These are phyloP conservation scores for Pediacus dermestoides DNA, from an alignment of 2,888 invertebrate species.

Conservation along the genomic window DNA sequence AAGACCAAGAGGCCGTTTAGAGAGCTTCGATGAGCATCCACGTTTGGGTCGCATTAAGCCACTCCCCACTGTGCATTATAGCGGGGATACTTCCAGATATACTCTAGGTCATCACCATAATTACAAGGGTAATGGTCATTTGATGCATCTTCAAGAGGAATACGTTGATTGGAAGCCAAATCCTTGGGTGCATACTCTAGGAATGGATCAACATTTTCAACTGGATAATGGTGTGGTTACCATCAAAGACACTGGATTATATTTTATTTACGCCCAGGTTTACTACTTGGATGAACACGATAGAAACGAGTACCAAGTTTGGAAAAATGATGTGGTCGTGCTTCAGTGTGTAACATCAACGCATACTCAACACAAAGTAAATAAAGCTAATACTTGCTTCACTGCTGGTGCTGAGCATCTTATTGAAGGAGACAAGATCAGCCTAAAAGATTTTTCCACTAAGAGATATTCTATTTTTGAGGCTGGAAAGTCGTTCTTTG, in stretches of 20 bases:
- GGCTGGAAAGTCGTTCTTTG: slow-evolving; percentile 78
- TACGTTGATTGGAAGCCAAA: slow-evolving; percentile 67
- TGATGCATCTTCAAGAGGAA: slow-evolving; percentile 60
- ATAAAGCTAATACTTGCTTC: slow-evolving; percentile 71
- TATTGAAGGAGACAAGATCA: slow-evolving; percentile 62
- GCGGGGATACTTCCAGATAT: slow-evolving; percentile 61
- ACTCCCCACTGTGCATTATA: slow-evolving; percentile 60
- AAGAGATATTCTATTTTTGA: slow-evolving; percentile 67
- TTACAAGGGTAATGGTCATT: slow-evolving; percentile 65
- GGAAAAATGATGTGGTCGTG: slow-evolving; percentile 61
- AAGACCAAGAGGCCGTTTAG: slow-evolving; percentile 11
- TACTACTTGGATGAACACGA: slow-evolving; percentile 77
- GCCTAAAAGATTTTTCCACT: slow-evolving; percentile 67
- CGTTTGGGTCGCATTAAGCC: slow-evolving; percentile 42
- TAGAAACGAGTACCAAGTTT: slow-evolving; percentile 70
- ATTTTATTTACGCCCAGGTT: slow-evolving; percentile 74
- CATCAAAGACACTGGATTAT: slow-evolving; percentile 68
- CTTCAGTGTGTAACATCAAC: slow-evolving; percentile 69
- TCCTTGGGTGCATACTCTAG: slow-evolving; percentile 60
- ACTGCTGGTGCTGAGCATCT: slow-evolving; percentile 66
- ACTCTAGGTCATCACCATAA: slow-evolving; percentile 55
- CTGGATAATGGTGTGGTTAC: slow-evolving; percentile 63
- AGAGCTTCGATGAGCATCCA: slow-evolving; percentile 23
- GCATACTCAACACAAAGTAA: slow-evolving; percentile 52
- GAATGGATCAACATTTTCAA: slow-evolving; percentile 60